Evolutionary conservation across 2,888 invertebrate species (phyloP).

Genomic region (Dryobotodes eremita): DNA sequence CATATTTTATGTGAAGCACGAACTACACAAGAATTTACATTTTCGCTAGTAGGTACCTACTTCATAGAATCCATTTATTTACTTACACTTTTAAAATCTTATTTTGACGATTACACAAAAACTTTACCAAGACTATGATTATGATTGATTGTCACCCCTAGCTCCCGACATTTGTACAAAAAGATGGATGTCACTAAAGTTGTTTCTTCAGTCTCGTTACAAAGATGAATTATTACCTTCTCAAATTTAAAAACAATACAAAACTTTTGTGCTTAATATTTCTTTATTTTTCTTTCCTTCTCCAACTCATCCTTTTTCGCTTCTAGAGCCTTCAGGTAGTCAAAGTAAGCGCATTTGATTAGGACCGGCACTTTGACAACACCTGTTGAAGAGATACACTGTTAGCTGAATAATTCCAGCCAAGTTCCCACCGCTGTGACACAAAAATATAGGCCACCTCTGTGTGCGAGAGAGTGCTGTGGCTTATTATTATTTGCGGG

Average conservation of each 20-base stretch:
- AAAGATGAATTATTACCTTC: constrained; percentile 2
- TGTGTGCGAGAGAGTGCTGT: neutral
- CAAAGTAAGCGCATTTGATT: constrained; percentile 86
- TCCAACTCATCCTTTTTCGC: constrained; percentile 75
- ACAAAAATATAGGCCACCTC: neutral
- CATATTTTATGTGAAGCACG: constrained; percentile 21
- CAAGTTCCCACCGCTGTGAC: neutral
- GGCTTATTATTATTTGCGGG: neutral
- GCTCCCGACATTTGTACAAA: neutral
- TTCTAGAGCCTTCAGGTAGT: constrained; percentile 82
- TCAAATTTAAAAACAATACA: constrained; percentile 29
- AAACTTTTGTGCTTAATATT: constrained; percentile 63
- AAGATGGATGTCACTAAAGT: neutral
- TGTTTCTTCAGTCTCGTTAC: constrained; percentile 27
- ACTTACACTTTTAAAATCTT: constrained; percentile 10
- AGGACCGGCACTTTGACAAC: constrained; percentile 85
- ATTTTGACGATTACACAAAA: constrained; percentile 38
- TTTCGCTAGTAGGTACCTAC: neutral
- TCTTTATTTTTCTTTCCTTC: constrained; percentile 79
- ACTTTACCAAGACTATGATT: constrained; percentile 14
- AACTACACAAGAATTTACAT: constrained; percentile 24
- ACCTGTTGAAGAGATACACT: constrained; percentile 71
- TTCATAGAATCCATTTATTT: constrained; percentile 22
- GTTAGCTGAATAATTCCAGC: neutral
- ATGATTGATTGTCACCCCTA: neutral